phyloP scores from a whole-genome alignment of 2,113 vertebrate genomes.

The Onychostruthus taczanowskii region DNA sequence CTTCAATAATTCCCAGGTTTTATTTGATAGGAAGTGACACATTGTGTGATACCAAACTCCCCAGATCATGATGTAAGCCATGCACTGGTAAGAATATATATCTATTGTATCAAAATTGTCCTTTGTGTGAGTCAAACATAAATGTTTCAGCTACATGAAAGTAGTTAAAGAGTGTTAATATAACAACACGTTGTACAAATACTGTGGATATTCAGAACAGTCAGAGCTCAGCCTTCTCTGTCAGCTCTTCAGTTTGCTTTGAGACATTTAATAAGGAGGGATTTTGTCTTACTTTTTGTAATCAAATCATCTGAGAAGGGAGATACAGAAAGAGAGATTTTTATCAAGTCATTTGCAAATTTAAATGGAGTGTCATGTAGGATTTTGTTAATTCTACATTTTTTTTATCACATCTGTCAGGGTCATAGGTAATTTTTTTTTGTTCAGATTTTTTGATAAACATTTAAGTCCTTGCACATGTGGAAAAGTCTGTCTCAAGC shows the following conservation, averaged over 20 bases:
- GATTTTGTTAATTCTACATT: neutral
- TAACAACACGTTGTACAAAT: neutral
- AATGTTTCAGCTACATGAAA: neutral
- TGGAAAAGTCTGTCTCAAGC: neutral
- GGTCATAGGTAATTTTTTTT: neutral
- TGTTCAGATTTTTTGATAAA: neutral
- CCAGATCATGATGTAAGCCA: neutral
- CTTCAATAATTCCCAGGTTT: slow-evolving; percentile 29
- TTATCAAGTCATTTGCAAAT: slow-evolving; percentile 8
- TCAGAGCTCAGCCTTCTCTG: neutral
- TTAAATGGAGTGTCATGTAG: neutral
- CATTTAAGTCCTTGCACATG: neutral
- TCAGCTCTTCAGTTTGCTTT: neutral
- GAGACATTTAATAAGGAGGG: neutral
- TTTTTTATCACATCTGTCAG: neutral
- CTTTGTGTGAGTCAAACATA: neutral
- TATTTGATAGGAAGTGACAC: slow-evolving; percentile 35
- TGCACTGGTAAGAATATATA: neutral
- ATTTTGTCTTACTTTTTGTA: neutral
- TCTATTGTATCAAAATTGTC: neutral
- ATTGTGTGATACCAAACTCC: neutral
- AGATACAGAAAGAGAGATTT: neutral
- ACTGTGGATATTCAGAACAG: neutral
- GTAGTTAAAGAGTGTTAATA: slow-evolving; percentile 2
- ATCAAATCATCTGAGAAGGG: neutral